Evolutionary conservation across 2,113 vertebrate species (phyloP), one percentile per base, ranked within the genome.

Genomic region (Forbesichthys agassizii): DNA sequence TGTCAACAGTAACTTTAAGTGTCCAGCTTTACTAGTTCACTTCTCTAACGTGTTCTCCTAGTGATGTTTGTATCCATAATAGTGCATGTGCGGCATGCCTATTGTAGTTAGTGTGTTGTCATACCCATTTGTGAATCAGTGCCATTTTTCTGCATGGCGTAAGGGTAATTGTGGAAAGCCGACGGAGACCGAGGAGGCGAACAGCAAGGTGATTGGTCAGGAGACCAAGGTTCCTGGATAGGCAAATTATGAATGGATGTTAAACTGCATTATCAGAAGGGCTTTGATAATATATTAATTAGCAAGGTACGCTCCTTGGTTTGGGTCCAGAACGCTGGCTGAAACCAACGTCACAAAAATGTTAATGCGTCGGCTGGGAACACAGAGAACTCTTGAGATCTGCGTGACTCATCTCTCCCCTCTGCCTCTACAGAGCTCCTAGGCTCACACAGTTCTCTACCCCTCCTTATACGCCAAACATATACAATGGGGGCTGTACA

Each of bases 141-240:
- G 16, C 93, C 88, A 64, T 92, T 95, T 81, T 93, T 92, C 79
- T 92, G 85, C 82, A 92, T 91, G 72, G 83, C 16, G 79, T 94
- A 94, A n/a, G 88, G 88, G 64, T 92, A 90, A 87, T 88, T 89
- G 86, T 87, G 93, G 83, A 94, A 94, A 66, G 85, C 88, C 73
- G 90, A 89, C 0, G 95, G 95, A 49, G 96, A 96, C 81, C 86
- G 84, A 75, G 95, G 93, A 18, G 95, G 94, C 3, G 96, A 96
- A 61, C 86, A 88, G 63, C 92, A 77, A 0, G 95, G 95, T 9
- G 94, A 97, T 76, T 88, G 87, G 0, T 90, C 85, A 2, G 93
- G 92, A 55, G 94, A 95, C 89, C 92, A 91, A n/a, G 88, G 54
- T 63, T 96, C 96, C 95, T 96, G 80, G 87, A 10, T 18, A 6